These are phyloP conservation scores for Hydrolagus colliei DNA, from an alignment of 2,797 vertebrate species.

Conservation along the genomic window DNA sequence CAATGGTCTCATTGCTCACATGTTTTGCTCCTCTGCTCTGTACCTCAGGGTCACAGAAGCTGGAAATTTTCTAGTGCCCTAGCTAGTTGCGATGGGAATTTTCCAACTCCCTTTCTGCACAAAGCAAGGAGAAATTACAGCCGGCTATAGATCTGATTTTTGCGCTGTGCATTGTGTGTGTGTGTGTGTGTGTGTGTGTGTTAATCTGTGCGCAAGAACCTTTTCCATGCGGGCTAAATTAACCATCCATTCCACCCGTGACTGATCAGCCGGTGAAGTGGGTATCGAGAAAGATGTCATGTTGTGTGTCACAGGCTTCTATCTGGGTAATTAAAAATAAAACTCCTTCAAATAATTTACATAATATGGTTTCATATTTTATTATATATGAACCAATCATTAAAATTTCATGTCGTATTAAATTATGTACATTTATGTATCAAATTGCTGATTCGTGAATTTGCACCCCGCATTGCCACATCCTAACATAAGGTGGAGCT, in stretches of 20 bases:
- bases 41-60: not conserved
- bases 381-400: no score
- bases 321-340: not conserved
- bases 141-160: not conserved
- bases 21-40: not conserved
- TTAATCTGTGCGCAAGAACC: no score
- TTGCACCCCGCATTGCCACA: constrained; percentile 47
- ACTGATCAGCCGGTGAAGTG: no score
- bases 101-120: not conserved
- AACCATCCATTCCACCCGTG: no score
- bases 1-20: not conserved
- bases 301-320: not conserved
- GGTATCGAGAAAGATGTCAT: not conserved
- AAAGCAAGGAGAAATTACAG: not conserved
- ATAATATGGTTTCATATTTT: not conserved
- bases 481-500: constrained; percentile 59
- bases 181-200: no score
- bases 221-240: no score
- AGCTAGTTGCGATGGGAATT: not conserved
- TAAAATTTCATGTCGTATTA: not conserved
- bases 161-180: no score
- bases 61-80: not conserved
- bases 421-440: not conserved
- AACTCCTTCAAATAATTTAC: not conserved
- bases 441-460: not conserved